A percentile compares a stretch with the other conserved stretches of the same genome.
phyloP scores from a whole-genome alignment of 2,888 invertebrate species.

The Eueremaeus valkanovi region DNA sequence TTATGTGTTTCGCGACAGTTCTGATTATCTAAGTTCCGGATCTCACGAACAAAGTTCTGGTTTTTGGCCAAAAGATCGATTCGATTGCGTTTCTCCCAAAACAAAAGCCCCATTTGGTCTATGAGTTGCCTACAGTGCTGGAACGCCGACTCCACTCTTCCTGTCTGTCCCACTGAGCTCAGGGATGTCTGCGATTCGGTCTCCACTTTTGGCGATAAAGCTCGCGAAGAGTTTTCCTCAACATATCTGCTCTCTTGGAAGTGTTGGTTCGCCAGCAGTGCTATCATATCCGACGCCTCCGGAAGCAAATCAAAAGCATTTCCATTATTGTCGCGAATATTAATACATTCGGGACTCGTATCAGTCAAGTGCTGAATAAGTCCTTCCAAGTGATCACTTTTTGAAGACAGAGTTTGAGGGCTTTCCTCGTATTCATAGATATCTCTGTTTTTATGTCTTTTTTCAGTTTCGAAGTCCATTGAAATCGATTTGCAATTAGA shows the following conservation, averaged over 20 bases:
- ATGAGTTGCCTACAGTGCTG: conserved; percentile 82
- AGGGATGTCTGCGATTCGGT: background rate
- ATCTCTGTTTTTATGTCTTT: conserved; percentile 21
- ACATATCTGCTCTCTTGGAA: conserved; percentile 41
- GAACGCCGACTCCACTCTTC: conserved; percentile 58
- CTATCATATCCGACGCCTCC: conserved; percentile 41
- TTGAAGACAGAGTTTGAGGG: background rate
- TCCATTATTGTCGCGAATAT: background rate
- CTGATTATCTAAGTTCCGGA: conserved; percentile 90
- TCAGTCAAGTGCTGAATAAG: conserved; percentile 11
- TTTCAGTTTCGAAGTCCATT: conserved; percentile 5
- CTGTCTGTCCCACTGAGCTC: background rate
- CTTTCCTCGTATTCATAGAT: conserved; percentile 16
- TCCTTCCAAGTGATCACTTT: conserved; percentile 1
- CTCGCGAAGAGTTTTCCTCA: conserved; percentile 27
- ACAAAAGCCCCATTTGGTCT: conserved; percentile 82
- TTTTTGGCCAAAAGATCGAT: conserved; percentile 81
- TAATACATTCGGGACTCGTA: conserved; percentile 23
- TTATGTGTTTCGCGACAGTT: conserved; percentile 60
- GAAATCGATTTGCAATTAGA: background rate
- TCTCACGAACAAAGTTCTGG: conserved; percentile 80
- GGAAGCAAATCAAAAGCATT: conserved; percentile 8
- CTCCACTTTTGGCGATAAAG: conserved; percentile 14
- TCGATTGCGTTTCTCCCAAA: conserved; percentile 79
- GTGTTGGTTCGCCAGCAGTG: conserved; percentile 42